These are phyloP conservation scores for Agrochola circellaris DNA, from an alignment of 2,888 invertebrate species.

Conservation along the genomic window DNA sequence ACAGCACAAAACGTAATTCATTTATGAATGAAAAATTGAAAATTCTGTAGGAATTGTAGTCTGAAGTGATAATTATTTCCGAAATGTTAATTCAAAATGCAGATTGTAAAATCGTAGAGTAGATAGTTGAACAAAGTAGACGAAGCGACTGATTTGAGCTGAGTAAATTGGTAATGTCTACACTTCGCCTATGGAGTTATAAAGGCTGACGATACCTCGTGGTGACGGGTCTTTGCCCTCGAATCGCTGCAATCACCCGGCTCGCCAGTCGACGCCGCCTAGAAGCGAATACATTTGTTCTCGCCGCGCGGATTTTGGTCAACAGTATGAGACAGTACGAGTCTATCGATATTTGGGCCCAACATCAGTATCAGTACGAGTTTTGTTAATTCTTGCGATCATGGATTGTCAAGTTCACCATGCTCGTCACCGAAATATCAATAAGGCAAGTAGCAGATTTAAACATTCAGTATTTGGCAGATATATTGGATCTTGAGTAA, in stretches of 20 bases:
- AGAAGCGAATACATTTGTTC: constrained; percentile 63
- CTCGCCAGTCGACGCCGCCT: constrained; percentile 59
- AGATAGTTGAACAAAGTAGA: constrained; percentile 47
- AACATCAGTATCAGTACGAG: constrained; percentile 29
- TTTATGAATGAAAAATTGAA: constrained; percentile 21
- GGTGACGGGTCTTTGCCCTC: constrained; percentile 53
- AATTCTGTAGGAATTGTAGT: constrained; percentile 26
- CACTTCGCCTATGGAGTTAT: constrained; percentile 57
- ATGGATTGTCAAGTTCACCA: constrained; percentile 33
- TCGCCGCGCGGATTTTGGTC: constrained; percentile 56
- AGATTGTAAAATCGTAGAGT: constrained; percentile 40
- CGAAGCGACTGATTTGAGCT: constrained; percentile 68
- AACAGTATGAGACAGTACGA: constrained; percentile 54
- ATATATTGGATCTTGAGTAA: constrained; percentile 36
- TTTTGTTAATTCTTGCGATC: constrained; percentile 28
- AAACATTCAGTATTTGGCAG: constrained; percentile 20
- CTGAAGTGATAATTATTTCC: constrained; percentile 38
- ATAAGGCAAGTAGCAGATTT: constrained; percentile 56
- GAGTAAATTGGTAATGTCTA: constrained; percentile 71
- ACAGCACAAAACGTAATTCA: constrained; percentile 16
- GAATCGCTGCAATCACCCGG: constrained; percentile 61
- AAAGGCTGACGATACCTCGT: constrained; percentile 61
- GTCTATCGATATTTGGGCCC: constrained; percentile 58
- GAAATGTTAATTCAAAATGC: constrained; percentile 25
- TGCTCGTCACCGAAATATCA: constrained; percentile 57